Conservation (phyloP, 2,113 vertebrate genomes). For the Xiphophorus maculatus region DNA sequence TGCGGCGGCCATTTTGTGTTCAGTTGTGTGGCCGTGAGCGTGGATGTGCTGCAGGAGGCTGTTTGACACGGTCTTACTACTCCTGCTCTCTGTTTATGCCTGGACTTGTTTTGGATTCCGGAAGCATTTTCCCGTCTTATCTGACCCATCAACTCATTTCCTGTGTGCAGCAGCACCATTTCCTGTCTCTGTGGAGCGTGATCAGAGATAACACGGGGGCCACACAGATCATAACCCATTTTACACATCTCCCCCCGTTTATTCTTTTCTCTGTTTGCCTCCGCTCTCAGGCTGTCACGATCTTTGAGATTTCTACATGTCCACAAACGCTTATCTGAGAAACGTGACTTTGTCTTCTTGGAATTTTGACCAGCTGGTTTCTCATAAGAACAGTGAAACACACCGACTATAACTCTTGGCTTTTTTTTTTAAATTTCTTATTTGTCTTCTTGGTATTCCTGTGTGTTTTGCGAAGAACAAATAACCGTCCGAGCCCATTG, state of each 20-base stretch:
- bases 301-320: background rate
- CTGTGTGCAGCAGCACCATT: conserved; percentile 42
- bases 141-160: conserved; percentile 56
- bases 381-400: background rate
- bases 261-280: background rate
- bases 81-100: conserved; percentile 2
- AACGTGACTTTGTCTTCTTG: background rate
- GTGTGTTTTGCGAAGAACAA: conserved; percentile 4
- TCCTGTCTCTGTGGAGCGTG: conserved; percentile 57
- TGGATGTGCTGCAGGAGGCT: background rate
- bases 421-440: background rate
- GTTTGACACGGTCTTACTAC: background rate
- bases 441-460: conserved; percentile 9
- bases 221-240: background rate
- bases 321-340: background rate
- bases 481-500: conserved; percentile 54
- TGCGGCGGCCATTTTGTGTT: background rate
- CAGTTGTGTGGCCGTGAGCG: background rate
- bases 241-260: conserved; percentile 1
- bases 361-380: conserved; percentile 11
- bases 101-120: conserved; percentile 47
- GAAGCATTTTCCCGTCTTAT: conserved; percentile 46
- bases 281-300: background rate
- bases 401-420: background rate
- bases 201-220: conserved; percentile 46